Base-by-base conservation (phyloP, 2,113 vertebrate genomes). In the Apeltes quadracus region DNA sequence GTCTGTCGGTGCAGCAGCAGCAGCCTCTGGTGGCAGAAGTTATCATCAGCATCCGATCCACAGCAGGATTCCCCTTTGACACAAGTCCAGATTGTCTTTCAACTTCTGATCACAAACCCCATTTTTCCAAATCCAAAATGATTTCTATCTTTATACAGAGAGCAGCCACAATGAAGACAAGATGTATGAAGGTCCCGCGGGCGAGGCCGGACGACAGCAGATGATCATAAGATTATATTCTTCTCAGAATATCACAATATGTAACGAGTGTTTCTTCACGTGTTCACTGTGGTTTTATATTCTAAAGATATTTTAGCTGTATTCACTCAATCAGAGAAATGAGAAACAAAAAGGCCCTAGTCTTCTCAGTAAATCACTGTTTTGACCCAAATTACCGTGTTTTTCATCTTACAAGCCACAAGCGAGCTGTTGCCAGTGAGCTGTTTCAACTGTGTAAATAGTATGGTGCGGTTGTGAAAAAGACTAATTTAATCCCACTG, bases 121-220 rank as follows among this genome's bases (percentile, higher is more conserved):
- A 22, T 69, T 51, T 55, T 25, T 78, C 39, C 16, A 6, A 53
- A 4, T 65, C n/a, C 12, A 48, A 39, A 27, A 48, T 58, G 32
- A 1, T 84, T 36, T 72, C 56, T 83, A 66, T 86, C 44, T 75
- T 58, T 38, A 20, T 46, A 38, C 90, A 92, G 91, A 86, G 91
- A 92, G 69, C 90, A 91, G 86, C 89, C 91, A 20, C 89, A 92
- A 66, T 90, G 83, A 91, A 63, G 78, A 73, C 25, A 46, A 69
- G 72, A 75, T 16, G 48, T 32, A 10, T 59, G 67, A 81, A 78
- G 76, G 76, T 59, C 84, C 69, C 61, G 38, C 46, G 16, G 66
- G 46, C 32, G 34, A 75, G 13, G 43, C n/a, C 23, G 66, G 41
- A 82, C 61, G 71, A 83, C 56, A 65, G 76, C 69, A 61, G 69